Evolutionary conservation across 64 coral and sea anemone genomes (phyloP).

Genomic region (Orbicella faveolata): DNA sequence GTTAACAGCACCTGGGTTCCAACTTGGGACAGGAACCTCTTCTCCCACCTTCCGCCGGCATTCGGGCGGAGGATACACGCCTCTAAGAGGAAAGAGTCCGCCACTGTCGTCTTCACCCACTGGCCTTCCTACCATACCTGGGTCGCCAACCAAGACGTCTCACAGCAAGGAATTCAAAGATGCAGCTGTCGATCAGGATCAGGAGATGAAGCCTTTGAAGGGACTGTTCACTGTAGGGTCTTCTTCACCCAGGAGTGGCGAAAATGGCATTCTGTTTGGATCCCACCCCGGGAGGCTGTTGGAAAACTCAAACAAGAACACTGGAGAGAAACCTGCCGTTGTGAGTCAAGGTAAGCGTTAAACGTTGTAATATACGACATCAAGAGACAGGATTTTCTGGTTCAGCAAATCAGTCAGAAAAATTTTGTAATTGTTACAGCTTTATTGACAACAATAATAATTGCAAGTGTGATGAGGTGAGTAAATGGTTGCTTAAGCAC

Average conservation of each 20-base stretch:
- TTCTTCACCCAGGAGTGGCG: slow-evolving; percentile 39
- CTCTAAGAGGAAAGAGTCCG: slow-evolving; percentile 25
- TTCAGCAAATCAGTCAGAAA: too few relatives aligned
- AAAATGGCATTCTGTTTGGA: background rate
- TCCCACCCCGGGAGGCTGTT: background rate
- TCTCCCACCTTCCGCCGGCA: slow-evolving; percentile 40
- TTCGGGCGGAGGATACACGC: slow-evolving; percentile 10
- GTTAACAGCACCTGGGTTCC: slow-evolving; percentile 48
- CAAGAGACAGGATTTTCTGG: too few relatives aligned
- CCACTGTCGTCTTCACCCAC: slow-evolving; percentile 63
- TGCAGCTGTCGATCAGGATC: slow-evolving; percentile 7
- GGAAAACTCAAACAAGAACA: slow-evolving; percentile 8
- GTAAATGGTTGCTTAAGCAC: too few relatives aligned
- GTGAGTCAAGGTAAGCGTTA: slow-evolving; percentile 30
- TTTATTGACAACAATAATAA: too few relatives aligned
- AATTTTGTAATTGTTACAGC: too few relatives aligned
- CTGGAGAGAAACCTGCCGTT: slow-evolving; percentile 22
- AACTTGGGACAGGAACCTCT: slow-evolving; percentile 23
- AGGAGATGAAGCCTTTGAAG: slow-evolving; percentile 73
- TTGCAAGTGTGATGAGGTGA: too few relatives aligned
- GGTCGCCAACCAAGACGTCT: slow-evolving; percentile 80
- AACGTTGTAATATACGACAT: too few relatives aligned
- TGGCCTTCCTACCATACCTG: slow-evolving; percentile 76
- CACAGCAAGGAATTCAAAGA: slow-evolving; percentile 19
- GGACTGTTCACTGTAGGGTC: slow-evolving; percentile 68